Percentiles rank a stretch among this genome's conserved stretches.
Conservation (phyloP, 2,113 vertebrate species). For the Nymphicus hollandicus region DNA sequence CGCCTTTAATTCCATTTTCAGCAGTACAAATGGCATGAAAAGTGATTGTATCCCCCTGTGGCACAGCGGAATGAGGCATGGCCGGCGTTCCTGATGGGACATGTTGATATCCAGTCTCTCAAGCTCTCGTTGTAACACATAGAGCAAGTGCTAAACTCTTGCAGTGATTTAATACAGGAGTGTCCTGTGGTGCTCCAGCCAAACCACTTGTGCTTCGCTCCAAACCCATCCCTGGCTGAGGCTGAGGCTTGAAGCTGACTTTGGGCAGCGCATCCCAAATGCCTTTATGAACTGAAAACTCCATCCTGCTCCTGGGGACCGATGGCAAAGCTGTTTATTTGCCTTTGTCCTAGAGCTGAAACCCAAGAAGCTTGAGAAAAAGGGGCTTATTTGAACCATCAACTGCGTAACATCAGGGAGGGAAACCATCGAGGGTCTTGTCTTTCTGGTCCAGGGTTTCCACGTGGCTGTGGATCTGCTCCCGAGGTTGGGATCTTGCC, state of each 20-base stretch:
- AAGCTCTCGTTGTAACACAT: background rate
- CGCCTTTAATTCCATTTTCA: background rate
- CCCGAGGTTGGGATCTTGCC: background rate
- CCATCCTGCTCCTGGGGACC: background rate
- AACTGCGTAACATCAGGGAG: background rate
- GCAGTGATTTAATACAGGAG: background rate
- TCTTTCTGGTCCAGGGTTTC: background rate
- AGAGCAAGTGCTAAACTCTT: background rate
- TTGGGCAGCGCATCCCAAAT: background rate
- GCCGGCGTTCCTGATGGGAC: background rate
- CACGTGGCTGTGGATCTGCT: background rate
- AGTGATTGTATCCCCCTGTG: fast-evolving
- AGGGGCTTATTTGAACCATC: background rate
- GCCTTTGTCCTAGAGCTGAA: background rate
- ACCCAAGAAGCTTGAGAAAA: background rate
- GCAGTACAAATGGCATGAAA: background rate
- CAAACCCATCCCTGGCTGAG: background rate
- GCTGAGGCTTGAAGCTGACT: background rate
- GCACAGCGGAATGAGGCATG: background rate
- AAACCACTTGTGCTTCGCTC: background rate
- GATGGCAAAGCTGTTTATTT: background rate
- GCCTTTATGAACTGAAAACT: background rate
- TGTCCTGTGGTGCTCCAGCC: background rate
- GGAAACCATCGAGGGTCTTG: background rate
- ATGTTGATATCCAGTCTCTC: background rate